These are phyloP conservation scores for Sebastes baramenuke DNA, from an alignment of 2,797 vertebrate genomes.

Conservation along the genomic window DNA sequence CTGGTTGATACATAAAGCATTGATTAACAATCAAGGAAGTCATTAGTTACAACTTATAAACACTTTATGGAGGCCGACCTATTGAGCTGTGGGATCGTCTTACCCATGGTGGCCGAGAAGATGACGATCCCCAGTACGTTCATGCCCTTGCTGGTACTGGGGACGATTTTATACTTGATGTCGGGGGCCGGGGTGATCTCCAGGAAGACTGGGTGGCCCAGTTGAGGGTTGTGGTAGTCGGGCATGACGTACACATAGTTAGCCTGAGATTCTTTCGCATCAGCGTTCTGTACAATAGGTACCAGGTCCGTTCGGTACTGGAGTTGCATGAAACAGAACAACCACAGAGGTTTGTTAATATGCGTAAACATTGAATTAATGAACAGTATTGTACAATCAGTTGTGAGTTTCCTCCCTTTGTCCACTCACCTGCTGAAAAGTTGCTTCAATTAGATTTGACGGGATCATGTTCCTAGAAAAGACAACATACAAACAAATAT, in stretches of 20 bases:
- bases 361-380: not conserved
- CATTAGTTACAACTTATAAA: not conserved
- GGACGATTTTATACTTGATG: constrained; percentile 86
- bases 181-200: constrained; percentile 89
- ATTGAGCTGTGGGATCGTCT: not conserved
- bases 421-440: constrained; percentile 88
- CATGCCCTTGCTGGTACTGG: constrained; percentile 90
- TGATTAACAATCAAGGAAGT: not conserved
- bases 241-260: constrained; percentile 91
- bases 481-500: not conserved
- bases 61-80: not conserved
- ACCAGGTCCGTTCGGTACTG: constrained; percentile 89
- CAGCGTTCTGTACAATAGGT: constrained; percentile 78
- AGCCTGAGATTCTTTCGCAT: constrained; percentile 73
- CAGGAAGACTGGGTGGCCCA: constrained; percentile 85
- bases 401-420: not conserved
- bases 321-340: not conserved
- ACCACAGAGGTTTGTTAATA: not conserved
- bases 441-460: constrained; percentile 90
- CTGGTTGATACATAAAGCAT: not conserved
- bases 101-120: constrained; percentile 91
- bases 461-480: constrained; percentile 90
- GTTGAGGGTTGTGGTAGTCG: constrained; percentile 84
- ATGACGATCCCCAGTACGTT: constrained; percentile 92
- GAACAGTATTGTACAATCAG: not conserved